Evolutionary conservation across 2,113 vertebrate species (phyloP).

Genomic region (Terrapene triunguis): DNA sequence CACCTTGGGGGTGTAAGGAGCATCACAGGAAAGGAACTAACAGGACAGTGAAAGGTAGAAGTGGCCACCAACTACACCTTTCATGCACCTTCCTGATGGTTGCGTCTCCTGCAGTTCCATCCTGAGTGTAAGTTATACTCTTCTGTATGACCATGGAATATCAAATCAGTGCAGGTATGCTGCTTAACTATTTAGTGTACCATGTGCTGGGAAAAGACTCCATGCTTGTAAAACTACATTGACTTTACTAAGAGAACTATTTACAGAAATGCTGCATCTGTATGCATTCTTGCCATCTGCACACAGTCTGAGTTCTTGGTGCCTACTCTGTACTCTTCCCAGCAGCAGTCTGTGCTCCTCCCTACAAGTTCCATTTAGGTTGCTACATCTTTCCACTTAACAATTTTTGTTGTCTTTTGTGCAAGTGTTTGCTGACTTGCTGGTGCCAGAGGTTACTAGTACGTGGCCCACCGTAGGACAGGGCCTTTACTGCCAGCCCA

Average conservation of each 20-base stretch:
- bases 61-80: rapidly evolving
- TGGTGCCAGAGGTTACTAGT: not conserved
- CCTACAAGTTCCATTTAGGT: not conserved
- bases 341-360: not conserved
- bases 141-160: rapidly evolving
- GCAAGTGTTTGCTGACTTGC: not conserved
- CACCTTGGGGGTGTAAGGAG: rapidly evolving
- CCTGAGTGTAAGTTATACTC: rapidly evolving
- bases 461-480: not conserved
- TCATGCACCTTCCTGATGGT: not conserved
- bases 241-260: not conserved
- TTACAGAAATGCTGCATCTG: not conserved
- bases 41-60: rapidly evolving
- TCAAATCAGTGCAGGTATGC: not conserved
- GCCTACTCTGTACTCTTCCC: not conserved
- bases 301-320: not conserved
- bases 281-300: not conserved
- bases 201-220: not conserved
- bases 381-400: not conserved
- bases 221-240: rapidly evolving
- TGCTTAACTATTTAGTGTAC: not conserved
- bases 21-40: rapidly evolving
- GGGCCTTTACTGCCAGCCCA: not conserved
- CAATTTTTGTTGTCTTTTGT: not conserved
- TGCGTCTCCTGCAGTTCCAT: not conserved